Base-by-base conservation (phyloP, 2,113 vertebrate species). In the Pelvicachromis taeniatus region DNA sequence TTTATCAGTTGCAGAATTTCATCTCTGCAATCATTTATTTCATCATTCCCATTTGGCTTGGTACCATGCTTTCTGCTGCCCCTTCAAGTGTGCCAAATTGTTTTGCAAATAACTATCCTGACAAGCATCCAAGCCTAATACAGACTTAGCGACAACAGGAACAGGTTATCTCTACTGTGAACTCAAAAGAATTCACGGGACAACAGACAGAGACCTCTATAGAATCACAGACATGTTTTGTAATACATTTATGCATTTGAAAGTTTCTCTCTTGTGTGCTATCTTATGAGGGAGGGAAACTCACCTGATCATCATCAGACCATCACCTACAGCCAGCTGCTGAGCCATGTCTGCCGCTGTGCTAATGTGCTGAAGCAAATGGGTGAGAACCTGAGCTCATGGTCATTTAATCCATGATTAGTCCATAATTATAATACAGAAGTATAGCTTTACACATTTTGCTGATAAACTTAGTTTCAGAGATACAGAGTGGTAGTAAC, bases 281-380 rank as follows among this genome's bases (percentile, higher is more conserved):
- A 6, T 87, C 55, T 83, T 87, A 84, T 29, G 87, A 97, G 96
- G 97, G 97, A 97, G 78, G 96, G 96, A 13, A 97, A 97, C 94
- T 94, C 93, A 9, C 93, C 96, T 9, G 93, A 94, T 79, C 93
- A 96, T 73, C 93, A 94, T 73, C 75, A 88, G 77, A 45, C 83
- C 59, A 95, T 97, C 91, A 96, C 96, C 4, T 97, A 97, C 85
- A 65, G 81, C 21, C 94, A 96, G 88, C 93, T 97, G 61, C 91
- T 97, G 65, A 94, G 89, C 33, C 92, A 95, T n/a, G 96, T 96
- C 77, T 97, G 96, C 94, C 93, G 93, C 80, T 96, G 96, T 85
- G 95, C 96, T 48, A 97, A 97, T 55, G 94, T 95, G 19, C 93
- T 97, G 17, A 96, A 94, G 80, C 86, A 93, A 84, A 85, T 96